A percentile compares a stretch with the other conserved stretches of the same genome.
Conservation (phyloP, 2,888 invertebrate genomes). For the Globia sparganii region DNA sequence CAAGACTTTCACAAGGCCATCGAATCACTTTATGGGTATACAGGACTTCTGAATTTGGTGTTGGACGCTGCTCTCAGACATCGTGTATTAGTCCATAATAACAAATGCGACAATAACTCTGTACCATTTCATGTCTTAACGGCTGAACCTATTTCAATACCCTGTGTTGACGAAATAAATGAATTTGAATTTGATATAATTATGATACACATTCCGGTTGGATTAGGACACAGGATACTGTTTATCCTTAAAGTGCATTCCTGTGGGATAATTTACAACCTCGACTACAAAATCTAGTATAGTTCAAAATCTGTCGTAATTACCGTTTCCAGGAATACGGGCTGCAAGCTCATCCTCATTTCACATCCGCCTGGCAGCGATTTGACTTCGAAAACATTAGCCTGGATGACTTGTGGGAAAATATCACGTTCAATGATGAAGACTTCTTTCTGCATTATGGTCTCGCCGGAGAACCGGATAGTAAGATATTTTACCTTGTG, state of each 20-base stretch:
- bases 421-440: constrained; percentile 89
- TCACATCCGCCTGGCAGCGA: constrained; percentile 88
- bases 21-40: not conserved
- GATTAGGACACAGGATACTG: not conserved
- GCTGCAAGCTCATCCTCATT: constrained; percentile 87
- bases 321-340: constrained; percentile 84
- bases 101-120: not conserved
- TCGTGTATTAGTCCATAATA: not conserved
- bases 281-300: not conserved
- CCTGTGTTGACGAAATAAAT: no score
- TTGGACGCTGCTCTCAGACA: not conserved
- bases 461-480: constrained; percentile 83
- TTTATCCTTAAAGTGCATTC: not conserved
- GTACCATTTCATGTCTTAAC: not conserved
- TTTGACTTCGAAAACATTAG: constrained; percentile 90
- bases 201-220: not conserved
- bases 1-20: not conserved
- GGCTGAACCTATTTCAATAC: no score
- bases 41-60: no score
- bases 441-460: constrained; percentile 91
- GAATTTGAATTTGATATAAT: not conserved
- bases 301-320: not conserved
- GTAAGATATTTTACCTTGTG: constrained; percentile 77
- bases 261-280: not conserved
- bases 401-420: constrained; percentile 90